Percentiles rank a stretch among this genome's conserved stretches.
Conservation (phyloP, 2,113 vertebrate species). For the Eulacestoma nigropectus region DNA sequence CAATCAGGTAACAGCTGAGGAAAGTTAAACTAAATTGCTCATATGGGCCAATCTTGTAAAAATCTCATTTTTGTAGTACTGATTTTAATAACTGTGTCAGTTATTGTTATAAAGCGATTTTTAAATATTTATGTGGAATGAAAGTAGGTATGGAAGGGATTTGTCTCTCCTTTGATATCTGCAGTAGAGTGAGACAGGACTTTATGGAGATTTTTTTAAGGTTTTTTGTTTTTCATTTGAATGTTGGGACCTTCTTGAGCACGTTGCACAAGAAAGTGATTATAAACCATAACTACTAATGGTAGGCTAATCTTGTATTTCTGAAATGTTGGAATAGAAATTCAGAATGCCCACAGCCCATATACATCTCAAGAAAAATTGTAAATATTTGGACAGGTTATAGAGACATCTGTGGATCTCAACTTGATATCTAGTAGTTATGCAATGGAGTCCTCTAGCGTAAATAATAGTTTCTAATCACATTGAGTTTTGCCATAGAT, state of each 20-base stretch:
- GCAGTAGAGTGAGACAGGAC: background rate
- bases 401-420: background rate
- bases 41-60: background rate
- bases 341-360: background rate
- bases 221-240: background rate
- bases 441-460: background rate
- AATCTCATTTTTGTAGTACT: background rate
- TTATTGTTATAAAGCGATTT: background rate
- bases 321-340: background rate
- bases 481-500: background rate
- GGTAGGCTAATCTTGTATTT: background rate
- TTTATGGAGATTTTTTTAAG: background rate
- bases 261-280: background rate
- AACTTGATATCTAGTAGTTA: background rate
- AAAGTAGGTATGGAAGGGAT: background rate
- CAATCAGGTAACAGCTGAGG: background rate
- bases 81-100: background rate
- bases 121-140: background rate
- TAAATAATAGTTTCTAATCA: background rate
- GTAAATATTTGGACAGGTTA: background rate
- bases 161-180: background rate
- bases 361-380: background rate
- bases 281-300: background rate
- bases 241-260: background rate
- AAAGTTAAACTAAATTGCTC: background rate